Evolutionary conservation across 2,888 invertebrate species (phyloP), one percentile per base, ranked within the genome.

Genomic region (Allophyes oxyacanthae): DNA sequence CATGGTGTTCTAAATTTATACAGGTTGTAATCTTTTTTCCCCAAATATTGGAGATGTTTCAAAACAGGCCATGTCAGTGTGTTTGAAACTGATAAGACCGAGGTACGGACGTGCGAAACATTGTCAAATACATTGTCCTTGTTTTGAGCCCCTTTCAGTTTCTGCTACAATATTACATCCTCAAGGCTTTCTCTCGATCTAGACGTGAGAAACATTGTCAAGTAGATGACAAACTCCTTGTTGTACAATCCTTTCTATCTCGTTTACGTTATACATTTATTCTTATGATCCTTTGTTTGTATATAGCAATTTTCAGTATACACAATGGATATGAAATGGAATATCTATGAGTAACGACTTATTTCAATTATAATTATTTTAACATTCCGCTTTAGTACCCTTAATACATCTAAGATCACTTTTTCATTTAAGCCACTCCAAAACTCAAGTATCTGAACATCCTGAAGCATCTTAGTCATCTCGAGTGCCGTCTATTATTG

Each of bases 401-500:
- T 36, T 10, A 28, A 25, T 14, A 37, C 33, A 15, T 41, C 49
- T 36, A 36, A 15, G 38, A 52, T 44, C 15, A 32, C 41, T 42
- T 51, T 54, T 57, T 61, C 25, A 60, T 51, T 56, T 33, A 37
- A 52, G 44, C 51, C 50, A 53, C 64, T 68, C 38, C 15, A 63
- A 59, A 56, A 48, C 33, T 46, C 50, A 37, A 75, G 58, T 46
- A 59, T 60, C 54, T 51, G 40, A 51, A 6, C 6, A 28, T 55
- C 43, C 54, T 45, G 33, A 53, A 56, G 28, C 15, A 37, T 38
- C 50, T 44, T 60, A 64, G 48, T 67, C 53, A 63, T 68, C 57
- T 75, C 60, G 54, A 75, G 75, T 72, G 57, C 43, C 52, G 53
- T 75, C 79, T 82, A 82, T 81, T 81, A 82, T 75, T 66, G 48